Percentiles rank a stretch among this genome's conserved stretches.
phyloP scores from a whole-genome alignment of 1,140 invertebrate genomes.

The Halyomorpha halys region DNA sequence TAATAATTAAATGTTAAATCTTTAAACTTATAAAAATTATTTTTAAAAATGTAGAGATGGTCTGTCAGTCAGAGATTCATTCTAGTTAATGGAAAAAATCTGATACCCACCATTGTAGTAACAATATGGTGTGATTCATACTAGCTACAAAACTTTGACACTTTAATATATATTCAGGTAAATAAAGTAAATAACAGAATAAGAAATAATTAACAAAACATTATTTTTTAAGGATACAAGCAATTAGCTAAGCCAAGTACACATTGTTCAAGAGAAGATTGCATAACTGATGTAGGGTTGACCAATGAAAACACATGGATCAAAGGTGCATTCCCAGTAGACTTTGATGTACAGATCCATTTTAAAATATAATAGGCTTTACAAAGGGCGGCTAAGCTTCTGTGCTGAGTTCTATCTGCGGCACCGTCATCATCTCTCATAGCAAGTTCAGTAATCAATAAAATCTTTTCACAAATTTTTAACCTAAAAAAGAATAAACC shows the following conservation, averaged over 20 bases:
- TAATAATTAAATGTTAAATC: too few relatives aligned
- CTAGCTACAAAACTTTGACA: too few relatives aligned
- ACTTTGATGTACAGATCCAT: conserved; percentile 20
- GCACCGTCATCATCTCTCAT: not conserved
- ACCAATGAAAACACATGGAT: conserved; percentile 13
- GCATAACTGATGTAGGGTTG: conserved; percentile 16
- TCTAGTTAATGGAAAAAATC: too few relatives aligned
- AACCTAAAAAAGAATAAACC: conserved; percentile 19
- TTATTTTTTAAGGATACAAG: conserved; percentile 18
- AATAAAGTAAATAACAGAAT: too few relatives aligned
- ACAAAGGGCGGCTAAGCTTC: conserved; percentile 3
- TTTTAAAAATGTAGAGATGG: too few relatives aligned
- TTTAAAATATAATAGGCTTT: conserved; percentile 18
- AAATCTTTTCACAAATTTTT: conserved; percentile 15
- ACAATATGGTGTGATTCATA: too few relatives aligned
- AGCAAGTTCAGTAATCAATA: conserved; percentile 9
- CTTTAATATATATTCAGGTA: too few relatives aligned
- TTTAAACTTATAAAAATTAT: too few relatives aligned
- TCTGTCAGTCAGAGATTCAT: too few relatives aligned
- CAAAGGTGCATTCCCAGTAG: conserved; percentile 14
- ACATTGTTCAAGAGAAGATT: conserved; percentile 5
- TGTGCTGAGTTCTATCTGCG: not conserved
- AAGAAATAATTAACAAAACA: too few relatives aligned
- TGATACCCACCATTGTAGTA: too few relatives aligned
- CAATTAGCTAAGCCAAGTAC: conserved; percentile 15